Evolutionary conservation across 2,113 vertebrate species (phyloP).

Genomic region (Hippocampus mohnikei): DNA sequence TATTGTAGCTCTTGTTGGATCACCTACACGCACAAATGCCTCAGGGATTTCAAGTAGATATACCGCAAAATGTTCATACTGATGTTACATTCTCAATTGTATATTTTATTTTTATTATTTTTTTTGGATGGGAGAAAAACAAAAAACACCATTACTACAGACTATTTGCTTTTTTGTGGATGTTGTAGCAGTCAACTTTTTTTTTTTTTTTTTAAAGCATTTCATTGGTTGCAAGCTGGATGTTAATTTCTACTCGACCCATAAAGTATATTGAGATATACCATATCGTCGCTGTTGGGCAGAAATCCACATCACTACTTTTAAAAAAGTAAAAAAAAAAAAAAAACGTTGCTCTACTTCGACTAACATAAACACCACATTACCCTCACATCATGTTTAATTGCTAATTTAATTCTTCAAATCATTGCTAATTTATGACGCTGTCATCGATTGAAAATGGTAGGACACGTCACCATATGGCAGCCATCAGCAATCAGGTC

Average conservation of each 20-base stretch:
- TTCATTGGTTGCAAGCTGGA: not conserved
- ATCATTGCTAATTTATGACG: too few species aligned
- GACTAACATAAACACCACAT: too few species aligned
- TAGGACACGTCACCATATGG: too few species aligned
- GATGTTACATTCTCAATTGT: not conserved
- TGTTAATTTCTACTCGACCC: not conserved
- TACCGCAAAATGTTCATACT: not conserved
- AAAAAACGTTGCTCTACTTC: not conserved
- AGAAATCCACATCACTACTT: not conserved
- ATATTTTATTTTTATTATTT: not conserved
- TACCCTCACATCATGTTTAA: too few species aligned
- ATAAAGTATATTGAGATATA: not conserved
- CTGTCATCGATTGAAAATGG: too few species aligned
- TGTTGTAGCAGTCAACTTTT: not conserved
- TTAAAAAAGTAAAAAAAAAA: not conserved
- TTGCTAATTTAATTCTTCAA: too few species aligned
- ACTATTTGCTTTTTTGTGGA: not conserved
- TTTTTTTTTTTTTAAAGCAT: not conserved
- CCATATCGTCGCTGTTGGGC: not conserved
- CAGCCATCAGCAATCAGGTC: too few species aligned
- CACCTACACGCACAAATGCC: not conserved
- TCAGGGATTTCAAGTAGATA: not conserved
- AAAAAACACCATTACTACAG: not conserved
- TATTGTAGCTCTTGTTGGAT: not conserved
- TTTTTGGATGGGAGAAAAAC: not conserved